phyloP scores from a whole-genome alignment of 2,888 invertebrate genomes.

The Cepaea hortensis region DNA sequence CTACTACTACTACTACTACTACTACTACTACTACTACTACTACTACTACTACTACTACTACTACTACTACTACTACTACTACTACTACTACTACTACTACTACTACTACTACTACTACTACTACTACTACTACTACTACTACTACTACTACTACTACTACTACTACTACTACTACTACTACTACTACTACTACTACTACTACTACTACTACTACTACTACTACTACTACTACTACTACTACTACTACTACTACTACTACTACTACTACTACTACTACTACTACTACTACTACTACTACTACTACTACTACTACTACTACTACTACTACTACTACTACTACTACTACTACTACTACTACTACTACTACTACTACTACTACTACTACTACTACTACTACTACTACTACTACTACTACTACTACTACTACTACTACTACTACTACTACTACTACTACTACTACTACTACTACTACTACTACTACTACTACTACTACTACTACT shows the following conservation, averaged over 20 bases:
- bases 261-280: conserved; percentile 16
- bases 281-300: not conserved
- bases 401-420: conserved; percentile 16
- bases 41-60: no score
- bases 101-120: conserved; percentile 16
- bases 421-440: not conserved
- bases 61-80: not conserved
- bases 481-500: conserved; percentile 16
- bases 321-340: conserved; percentile 16
- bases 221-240: not conserved
- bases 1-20: not conserved
- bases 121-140: conserved; percentile 8
- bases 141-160: not conserved
- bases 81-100: not conserved
- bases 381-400: not conserved
- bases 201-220: not conserved
- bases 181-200: not conserved
- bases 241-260: conserved; percentile 11
- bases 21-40: not conserved
- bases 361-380: not conserved
- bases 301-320: not conserved
- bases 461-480: conserved; percentile 5
- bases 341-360: conserved; percentile 8
- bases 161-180: not conserved
- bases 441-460: conserved; percentile 5